Percentiles rank a stretch among this genome's conserved stretches.
These are phyloP conservation scores for Pterocles gutturalis DNA, from an alignment of 2,113 vertebrate species.

Conservation along the genomic window DNA sequence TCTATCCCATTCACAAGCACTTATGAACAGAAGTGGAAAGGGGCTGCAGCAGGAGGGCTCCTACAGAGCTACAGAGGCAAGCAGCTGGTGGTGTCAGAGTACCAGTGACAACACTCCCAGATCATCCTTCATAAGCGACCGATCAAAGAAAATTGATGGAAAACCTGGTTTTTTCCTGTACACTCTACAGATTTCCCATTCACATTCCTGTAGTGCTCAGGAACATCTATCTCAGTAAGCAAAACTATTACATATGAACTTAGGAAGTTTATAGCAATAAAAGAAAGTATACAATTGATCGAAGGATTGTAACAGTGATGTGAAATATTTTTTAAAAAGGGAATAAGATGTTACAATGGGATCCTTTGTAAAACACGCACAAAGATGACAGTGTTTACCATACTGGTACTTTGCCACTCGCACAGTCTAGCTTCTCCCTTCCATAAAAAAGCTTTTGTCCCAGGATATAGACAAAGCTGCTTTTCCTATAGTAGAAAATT, in stretches of 20 bases:
- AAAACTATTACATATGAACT: not conserved
- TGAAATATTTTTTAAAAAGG: slow-evolving; percentile 46
- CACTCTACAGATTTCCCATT: not conserved
- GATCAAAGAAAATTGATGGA: not conserved
- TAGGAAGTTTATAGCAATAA: not conserved
- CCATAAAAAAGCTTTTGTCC: slow-evolving; percentile 61
- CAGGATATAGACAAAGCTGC: not conserved
- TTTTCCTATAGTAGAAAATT: slow-evolving; percentile 39
- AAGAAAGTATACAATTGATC: not conserved
- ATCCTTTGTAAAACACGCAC: slow-evolving; percentile 53
- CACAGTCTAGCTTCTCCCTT: slow-evolving; percentile 47
- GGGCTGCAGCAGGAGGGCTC: not conserved
- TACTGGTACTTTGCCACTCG: slow-evolving; percentile 24
- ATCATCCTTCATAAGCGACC: rapidly evolving
- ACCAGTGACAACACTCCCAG: not conserved
- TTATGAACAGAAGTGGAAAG: rapidly evolving
- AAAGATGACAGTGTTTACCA: slow-evolving; percentile 64
- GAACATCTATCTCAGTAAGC: not conserved
- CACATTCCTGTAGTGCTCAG: not conserved
- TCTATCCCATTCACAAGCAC: not conserved
- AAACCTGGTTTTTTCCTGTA: not conserved
- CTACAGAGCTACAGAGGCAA: not conserved
- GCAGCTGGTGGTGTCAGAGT: not conserved
- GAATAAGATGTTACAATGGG: slow-evolving; percentile 45
- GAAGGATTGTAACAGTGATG: not conserved